A percentile compares a stretch with the other conserved stretches of the same genome.
phyloP scores from a whole-genome alignment of 2,797 vertebrate genomes.

The Iguana delicatissima region DNA sequence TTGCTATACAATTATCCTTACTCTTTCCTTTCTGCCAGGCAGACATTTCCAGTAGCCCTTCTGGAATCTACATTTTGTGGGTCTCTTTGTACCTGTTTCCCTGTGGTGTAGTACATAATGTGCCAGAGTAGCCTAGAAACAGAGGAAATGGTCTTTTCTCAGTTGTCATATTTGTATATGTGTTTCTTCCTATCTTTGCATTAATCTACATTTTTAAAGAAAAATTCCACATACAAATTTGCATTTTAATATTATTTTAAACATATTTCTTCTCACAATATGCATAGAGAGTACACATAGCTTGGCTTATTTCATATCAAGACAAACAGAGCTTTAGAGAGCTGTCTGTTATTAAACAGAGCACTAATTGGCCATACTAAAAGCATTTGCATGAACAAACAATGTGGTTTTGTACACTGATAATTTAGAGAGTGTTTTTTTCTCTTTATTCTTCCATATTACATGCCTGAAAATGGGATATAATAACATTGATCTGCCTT shows the following conservation, averaged over 20 bases:
- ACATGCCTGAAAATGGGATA: background rate
- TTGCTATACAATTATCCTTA: background rate
- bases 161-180: background rate
- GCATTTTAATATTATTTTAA: background rate
- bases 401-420: background rate
- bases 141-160: background rate
- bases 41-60: background rate
- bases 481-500: background rate
- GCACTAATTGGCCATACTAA: background rate
- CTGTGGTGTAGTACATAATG: too few relatives aligned
- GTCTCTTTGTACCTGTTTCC: background rate
- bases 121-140: background rate
- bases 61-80: background rate
- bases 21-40: background rate
- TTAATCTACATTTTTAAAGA: background rate
- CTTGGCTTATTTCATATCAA: background rate
- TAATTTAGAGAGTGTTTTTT: background rate
- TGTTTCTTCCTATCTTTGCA: background rate
- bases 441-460: background rate
- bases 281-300: background rate
- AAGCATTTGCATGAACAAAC: background rate
- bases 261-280: background rate
- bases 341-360: background rate
- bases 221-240: background rate
- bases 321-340: background rate